Conservation (phyloP, 1,140 invertebrate species). For the Triops longicaudatus region DNA sequence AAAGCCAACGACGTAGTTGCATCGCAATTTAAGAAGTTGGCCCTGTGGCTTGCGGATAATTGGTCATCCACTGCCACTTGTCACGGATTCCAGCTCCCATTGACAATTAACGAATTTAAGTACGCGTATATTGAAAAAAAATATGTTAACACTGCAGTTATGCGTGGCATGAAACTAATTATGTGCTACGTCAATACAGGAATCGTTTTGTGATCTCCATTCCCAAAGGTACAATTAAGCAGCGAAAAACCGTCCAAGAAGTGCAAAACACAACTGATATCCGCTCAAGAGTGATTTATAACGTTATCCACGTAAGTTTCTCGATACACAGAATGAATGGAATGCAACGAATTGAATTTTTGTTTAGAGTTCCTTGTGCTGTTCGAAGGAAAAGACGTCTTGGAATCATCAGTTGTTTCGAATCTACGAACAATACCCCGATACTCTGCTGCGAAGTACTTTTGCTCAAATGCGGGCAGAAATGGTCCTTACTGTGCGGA, state of each 20-base stretch:
- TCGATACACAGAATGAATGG: conserved; percentile 25
- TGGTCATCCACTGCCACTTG: not conserved
- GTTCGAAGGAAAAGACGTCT: conserved; percentile 49
- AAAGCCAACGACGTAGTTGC: conserved; percentile 8
- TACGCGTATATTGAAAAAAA: not conserved
- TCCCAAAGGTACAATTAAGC: conserved; percentile 23
- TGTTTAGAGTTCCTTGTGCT: conserved; percentile 52
- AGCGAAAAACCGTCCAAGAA: conserved; percentile 32
- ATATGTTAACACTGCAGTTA: no score
- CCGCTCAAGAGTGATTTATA: conserved; percentile 35
- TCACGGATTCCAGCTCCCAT: not conserved
- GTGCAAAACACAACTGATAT: conserved; percentile 38
- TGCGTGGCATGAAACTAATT: not conserved
- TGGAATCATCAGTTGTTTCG: conserved; percentile 58
- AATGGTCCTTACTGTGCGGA: conserved; percentile 49
- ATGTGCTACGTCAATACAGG: conserved; percentile 10
- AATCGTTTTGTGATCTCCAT: conserved; percentile 31
- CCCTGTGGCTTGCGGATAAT: not conserved
- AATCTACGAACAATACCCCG: conserved; percentile 60
- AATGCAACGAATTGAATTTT: conserved; percentile 10
- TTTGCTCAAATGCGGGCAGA: conserved; percentile 49
- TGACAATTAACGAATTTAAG: not conserved
- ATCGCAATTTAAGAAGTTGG: not conserved
- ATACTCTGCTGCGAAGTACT: conserved; percentile 48
- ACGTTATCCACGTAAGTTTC: conserved; percentile 35